These are phyloP conservation scores for Synanthedon andrenaeformis DNA, from an alignment of 2,888 invertebrate genomes.

Conservation along the genomic window DNA sequence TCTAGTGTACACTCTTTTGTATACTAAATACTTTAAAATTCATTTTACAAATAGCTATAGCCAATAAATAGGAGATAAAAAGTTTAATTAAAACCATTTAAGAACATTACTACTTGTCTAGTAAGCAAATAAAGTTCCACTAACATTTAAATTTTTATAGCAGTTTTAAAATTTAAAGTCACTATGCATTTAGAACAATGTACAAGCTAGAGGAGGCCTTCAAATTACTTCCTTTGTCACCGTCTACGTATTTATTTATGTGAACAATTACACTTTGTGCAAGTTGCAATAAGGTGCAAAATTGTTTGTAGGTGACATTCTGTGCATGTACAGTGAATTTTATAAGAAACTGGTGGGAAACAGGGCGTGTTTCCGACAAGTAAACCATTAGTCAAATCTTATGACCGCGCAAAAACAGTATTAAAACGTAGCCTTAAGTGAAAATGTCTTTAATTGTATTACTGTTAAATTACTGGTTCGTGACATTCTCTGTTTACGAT, in stretches of 20 bases:
- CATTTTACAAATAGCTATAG: too few relatives aligned
- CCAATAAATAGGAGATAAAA: too few relatives aligned
- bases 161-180: background rate
- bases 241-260: background rate
- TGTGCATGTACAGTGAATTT: background rate
- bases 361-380: constrained; percentile 36
- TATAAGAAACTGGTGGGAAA: constrained; percentile 36
- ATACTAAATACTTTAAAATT: too few relatives aligned
- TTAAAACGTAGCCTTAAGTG: background rate
- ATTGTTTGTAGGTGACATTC: too few relatives aligned
- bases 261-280: too few relatives aligned
- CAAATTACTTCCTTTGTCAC: background rate
- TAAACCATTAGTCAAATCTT: constrained; percentile 56
- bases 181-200: background rate
- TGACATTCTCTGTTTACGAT: too few relatives aligned
- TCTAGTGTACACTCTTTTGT: too few relatives aligned
- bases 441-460: background rate
- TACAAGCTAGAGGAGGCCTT: background rate
- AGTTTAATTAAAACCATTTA: too few relatives aligned
- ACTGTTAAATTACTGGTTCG: background rate
- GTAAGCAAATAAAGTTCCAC: too few relatives aligned
- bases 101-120: too few relatives aligned
- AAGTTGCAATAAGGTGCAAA: too few relatives aligned
- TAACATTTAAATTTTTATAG: too few relatives aligned
- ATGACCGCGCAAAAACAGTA: background rate